Evolutionary conservation across 2,888 invertebrate species (phyloP).

Genomic region (Stenolophus ochropezus): DNA sequence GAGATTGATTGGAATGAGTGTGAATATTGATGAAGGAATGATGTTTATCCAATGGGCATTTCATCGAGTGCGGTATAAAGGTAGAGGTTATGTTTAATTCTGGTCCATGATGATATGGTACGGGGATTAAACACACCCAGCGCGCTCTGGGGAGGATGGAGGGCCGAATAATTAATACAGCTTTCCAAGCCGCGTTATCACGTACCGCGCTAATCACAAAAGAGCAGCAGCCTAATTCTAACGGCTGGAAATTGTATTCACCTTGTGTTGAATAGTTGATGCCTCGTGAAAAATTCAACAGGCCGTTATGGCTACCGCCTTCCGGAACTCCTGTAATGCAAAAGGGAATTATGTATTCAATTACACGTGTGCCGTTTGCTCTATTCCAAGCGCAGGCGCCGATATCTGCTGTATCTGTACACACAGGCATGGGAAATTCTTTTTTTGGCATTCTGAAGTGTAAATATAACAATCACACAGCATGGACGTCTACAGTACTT

Average conservation of each 20-base stretch:
- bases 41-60: too few relatives aligned
- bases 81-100: neutral
- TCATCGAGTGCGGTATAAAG: neutral
- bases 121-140: neutral
- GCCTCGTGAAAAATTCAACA: slow-evolving; percentile 49
- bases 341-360: slow-evolving; percentile 60
- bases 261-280: slow-evolving; percentile 56
- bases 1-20: too few relatives aligned
- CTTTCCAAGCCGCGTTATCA: slow-evolving; percentile 25
- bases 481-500: too few relatives aligned
- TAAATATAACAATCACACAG: too few relatives aligned
- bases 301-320: slow-evolving; percentile 31
- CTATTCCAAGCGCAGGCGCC: slow-evolving; percentile 24
- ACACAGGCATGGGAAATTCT: neutral
- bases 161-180: slow-evolving; percentile 33
- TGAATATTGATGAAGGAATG: too few relatives aligned
- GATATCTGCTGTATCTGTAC: neutral
- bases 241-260: slow-evolving; percentile 55
- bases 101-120: neutral
- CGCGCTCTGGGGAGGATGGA: neutral
- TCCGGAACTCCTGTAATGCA: slow-evolving; percentile 43
- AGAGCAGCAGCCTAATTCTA: slow-evolving; percentile 50
- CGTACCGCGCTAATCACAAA: slow-evolving; percentile 54
- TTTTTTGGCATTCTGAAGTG: too few relatives aligned
- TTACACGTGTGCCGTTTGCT: slow-evolving; percentile 57